These are phyloP conservation scores for Parazoanthus atlanticus DNA, from an alignment of 92 coral and sea anemone species.

Conservation along the genomic window DNA sequence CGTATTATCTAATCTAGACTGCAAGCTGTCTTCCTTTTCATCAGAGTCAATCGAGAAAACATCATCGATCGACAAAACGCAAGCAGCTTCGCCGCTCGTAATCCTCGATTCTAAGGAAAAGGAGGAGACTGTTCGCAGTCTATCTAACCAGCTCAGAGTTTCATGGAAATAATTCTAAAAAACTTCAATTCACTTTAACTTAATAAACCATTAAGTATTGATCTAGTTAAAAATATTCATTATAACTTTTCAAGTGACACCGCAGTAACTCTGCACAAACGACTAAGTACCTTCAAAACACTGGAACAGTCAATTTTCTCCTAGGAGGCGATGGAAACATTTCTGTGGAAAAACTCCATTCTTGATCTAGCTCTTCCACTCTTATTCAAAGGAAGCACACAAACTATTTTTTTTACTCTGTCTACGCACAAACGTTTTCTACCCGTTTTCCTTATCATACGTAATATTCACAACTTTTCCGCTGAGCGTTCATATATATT, in stretches of 20 bases:
- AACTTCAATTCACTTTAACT: not conserved
- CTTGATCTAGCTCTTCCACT: not conserved
- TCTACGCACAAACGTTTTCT: not conserved
- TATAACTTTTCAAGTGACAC: not conserved
- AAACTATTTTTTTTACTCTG: not conserved
- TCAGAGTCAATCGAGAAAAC: too few species aligned
- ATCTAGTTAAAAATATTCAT: not conserved
- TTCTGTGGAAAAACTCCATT: not conserved
- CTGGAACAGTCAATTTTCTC: not conserved
- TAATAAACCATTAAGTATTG: not conserved
- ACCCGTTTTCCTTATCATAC: not conserved
- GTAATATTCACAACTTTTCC: not conserved
- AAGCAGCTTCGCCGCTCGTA: too few species aligned
- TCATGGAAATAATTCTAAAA: not conserved
- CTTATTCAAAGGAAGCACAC: not conserved
- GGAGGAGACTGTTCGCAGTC: too few species aligned
- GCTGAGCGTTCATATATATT: not conserved
- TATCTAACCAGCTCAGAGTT: not conserved
- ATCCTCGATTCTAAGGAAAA: too few species aligned
- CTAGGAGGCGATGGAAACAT: not conserved
- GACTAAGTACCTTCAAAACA: too few species aligned
- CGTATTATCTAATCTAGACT: not conserved
- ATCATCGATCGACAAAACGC: too few species aligned
- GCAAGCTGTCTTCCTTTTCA: too few species aligned
- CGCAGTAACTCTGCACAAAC: too few species aligned